These are phyloP conservation scores for Lanistes nyassanus DNA, from an alignment of 1,140 invertebrate genomes.

Conservation along the genomic window DNA sequence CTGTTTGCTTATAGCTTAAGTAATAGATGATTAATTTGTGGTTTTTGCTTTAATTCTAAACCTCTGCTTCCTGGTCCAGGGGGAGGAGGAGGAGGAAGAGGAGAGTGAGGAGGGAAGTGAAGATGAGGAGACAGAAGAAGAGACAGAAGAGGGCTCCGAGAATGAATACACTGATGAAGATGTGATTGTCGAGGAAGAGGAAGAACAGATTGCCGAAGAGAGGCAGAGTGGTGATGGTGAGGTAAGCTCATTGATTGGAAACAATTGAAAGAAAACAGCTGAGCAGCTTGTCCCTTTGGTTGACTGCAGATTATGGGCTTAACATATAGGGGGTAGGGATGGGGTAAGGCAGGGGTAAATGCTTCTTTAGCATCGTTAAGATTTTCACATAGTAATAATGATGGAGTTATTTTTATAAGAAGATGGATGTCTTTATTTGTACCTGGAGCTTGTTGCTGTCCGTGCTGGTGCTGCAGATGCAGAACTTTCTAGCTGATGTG, in stretches of 20 bases:
- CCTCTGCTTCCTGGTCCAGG: no score
- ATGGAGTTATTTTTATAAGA: background rate
- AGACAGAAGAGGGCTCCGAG: constrained; percentile 37
- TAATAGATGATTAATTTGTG: no score
- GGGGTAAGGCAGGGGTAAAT: no score
- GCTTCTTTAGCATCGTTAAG: no score
- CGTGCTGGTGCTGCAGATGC: constrained; percentile 46
- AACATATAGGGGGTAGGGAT: no score
- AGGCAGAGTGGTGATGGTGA: constrained; percentile 67
- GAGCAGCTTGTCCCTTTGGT: no score
- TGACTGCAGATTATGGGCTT: no score
- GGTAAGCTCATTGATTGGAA: no score
- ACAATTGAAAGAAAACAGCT: no score
- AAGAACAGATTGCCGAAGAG: constrained; percentile 56
- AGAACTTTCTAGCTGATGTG: constrained; percentile 64
- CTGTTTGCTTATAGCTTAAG: no score
- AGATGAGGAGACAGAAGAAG: constrained; percentile 45
- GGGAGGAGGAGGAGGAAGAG: constrained; percentile 35
- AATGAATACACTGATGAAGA: constrained; percentile 39
- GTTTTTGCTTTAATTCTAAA: no score
- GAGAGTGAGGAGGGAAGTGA: constrained; percentile 55
- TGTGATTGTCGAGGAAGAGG: constrained; percentile 53
- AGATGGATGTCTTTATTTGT: background rate
- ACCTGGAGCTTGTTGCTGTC: background rate
- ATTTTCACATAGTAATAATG: no score